Evolutionary conservation across 2,888 invertebrate genomes (phyloP).

Genomic region (Mystacides longicornis): DNA sequence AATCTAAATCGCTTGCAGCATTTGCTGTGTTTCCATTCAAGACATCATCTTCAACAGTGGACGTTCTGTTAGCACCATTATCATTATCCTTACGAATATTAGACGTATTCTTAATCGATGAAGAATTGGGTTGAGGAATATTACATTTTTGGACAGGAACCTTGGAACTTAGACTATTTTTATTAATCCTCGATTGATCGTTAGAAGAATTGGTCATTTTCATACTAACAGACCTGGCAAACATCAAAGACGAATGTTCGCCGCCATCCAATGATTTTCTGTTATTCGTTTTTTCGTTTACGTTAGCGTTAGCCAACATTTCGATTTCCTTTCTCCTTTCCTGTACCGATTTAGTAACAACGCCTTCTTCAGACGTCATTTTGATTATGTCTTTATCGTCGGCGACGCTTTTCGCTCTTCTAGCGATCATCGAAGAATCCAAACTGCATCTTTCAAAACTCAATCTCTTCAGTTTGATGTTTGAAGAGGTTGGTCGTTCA

Average conservation of each 20-base stretch:
- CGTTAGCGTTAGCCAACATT: slow-evolving; percentile 29
- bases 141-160: slow-evolving; percentile 17
- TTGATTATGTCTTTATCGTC: slow-evolving; percentile 29
- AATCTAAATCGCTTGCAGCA: background rate
- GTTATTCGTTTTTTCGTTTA: slow-evolving; percentile 10
- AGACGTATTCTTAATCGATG: background rate
- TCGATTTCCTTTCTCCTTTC: slow-evolving; percentile 46
- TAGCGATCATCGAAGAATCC: slow-evolving; percentile 37
- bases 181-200: slow-evolving; percentile 12
- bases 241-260: slow-evolving; percentile 11
- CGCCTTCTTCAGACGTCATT: slow-evolving; percentile 27
- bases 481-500: slow-evolving; percentile 32
- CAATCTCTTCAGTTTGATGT: slow-evolving; percentile 42
- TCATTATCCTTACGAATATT: background rate
- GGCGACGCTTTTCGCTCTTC: slow-evolving; percentile 36
- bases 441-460: slow-evolving; percentile 47
- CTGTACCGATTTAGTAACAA: slow-evolving; percentile 36
- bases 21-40: background rate
- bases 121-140: slow-evolving; percentile 16
- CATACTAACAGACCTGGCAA: slow-evolving; percentile 20
- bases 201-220: slow-evolving; percentile 15
- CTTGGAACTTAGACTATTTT: slow-evolving; percentile 13
- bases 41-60: background rate
- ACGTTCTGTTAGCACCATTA: background rate
- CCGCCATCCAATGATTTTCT: slow-evolving; percentile 12